A percentile compares a stretch with the other conserved stretches of the same genome.
Conservation (phyloP, 2,797 vertebrate genomes). For the Sarcophilus harrisii region DNA sequence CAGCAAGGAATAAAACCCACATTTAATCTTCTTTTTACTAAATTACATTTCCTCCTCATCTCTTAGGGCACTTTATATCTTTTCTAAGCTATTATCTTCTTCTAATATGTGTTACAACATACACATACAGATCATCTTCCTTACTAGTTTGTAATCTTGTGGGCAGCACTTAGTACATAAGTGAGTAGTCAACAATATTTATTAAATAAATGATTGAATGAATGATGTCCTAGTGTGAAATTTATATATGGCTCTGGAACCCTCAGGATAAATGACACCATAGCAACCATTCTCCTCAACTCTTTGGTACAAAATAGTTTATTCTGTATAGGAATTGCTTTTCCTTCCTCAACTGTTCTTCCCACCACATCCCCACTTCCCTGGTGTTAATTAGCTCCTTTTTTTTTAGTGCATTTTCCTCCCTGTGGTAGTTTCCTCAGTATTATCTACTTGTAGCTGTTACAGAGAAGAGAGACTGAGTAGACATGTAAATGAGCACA, state of each 20-base stretch:
- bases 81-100: background rate
- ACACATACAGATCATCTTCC: background rate
- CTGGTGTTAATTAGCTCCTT: constrained; percentile 72
- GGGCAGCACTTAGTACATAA: background rate
- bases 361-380: constrained; percentile 27
- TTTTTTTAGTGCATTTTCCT: constrained; percentile 34
- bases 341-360: constrained; percentile 53
- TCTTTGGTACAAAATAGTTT: constrained; percentile 24
- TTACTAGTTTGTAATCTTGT: background rate
- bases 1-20: background rate
- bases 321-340: constrained; percentile 44
- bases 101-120: background rate
- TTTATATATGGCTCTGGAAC: background rate
- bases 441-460: constrained; percentile 74
- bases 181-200: background rate
- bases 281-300: constrained; percentile 51
- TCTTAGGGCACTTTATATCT: background rate
- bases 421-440: constrained; percentile 64
- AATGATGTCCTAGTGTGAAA: background rate
- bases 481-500: constrained; percentile 69
- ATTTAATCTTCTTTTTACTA: background rate
- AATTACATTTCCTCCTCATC: background rate
- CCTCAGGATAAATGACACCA: background rate
- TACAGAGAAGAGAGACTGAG: constrained; percentile 56
- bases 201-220: background rate